Evolutionary conservation across 1,140 invertebrate genomes (phyloP).

Genomic region (Sarcophaga peregrina): DNA sequence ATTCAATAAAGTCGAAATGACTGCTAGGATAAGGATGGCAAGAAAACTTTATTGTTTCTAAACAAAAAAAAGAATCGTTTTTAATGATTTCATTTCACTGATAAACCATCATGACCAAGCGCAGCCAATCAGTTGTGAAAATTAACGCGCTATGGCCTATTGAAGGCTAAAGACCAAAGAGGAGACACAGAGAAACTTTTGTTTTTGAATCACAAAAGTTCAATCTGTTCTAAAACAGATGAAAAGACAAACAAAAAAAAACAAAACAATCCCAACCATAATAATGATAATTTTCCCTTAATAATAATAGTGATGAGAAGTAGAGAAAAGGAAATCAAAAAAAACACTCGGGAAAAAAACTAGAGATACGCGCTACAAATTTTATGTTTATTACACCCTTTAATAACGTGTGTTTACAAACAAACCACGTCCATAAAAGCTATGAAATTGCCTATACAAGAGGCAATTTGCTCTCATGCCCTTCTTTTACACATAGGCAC

Average conservation of each 20-base stretch:
- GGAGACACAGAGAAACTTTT: not conserved
- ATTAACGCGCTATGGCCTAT: not conserved
- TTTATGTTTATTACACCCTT: conserved; percentile 13
- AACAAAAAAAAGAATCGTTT: not conserved
- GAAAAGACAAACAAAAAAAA: not conserved
- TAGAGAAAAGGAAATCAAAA: not conserved
- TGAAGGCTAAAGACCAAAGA: not conserved
- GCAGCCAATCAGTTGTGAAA: not conserved
- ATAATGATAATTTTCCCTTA: not conserved
- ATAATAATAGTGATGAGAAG: conserved; percentile 1
- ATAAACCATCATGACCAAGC: not conserved
- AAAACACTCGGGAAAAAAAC: not conserved
- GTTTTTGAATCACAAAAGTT: not conserved
- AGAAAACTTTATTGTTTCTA: no score
- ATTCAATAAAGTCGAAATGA: no score
- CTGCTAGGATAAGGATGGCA: no score
- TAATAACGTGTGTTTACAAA: not conserved
- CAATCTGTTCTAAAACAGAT: not conserved
- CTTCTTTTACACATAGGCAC: not conserved
- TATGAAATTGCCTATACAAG: not conserved
- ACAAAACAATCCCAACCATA: not conserved
- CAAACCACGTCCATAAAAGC: conserved; percentile 2
- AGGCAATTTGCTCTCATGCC: not conserved
- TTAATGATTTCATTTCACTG: not conserved
- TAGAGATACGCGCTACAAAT: not conserved